Evolutionary conservation across 2,113 vertebrate genomes (phyloP).

Genomic region (Suncus etruscus): DNA sequence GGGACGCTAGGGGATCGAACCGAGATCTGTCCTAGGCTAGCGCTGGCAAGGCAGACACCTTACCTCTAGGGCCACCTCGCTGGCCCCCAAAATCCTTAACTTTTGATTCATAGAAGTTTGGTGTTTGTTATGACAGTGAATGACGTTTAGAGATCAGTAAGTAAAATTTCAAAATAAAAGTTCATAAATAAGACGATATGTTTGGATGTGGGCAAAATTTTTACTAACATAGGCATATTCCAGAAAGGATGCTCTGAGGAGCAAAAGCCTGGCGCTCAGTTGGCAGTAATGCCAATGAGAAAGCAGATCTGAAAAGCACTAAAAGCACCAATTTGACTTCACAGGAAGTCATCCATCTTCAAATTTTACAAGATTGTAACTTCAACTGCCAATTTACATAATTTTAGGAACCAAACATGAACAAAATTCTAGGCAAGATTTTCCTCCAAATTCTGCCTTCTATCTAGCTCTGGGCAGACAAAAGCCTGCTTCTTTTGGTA

Average conservation of each 20-base stretch:
- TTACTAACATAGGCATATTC: not conserved
- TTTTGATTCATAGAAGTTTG: not conserved
- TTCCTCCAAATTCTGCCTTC: not conserved
- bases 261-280: not conserved
- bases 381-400: not conserved
- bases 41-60: too few species aligned
- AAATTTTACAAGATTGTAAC: not conserved
- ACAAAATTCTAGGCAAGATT: not conserved
- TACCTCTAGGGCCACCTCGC: too few species aligned
- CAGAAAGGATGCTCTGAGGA: not conserved
- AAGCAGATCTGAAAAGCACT: not conserved
- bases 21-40: too few species aligned
- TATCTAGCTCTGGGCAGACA: not conserved
- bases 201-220: not conserved
- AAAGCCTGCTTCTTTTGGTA: not conserved
- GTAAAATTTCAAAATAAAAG: not conserved
- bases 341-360: slow-evolving; percentile 1
- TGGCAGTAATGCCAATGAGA: not conserved
- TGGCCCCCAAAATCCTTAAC: not conserved
- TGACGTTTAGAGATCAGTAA: not conserved
- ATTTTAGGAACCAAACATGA: slow-evolving; percentile 13
- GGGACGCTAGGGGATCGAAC: too few species aligned
- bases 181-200: not conserved
- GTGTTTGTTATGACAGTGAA: not conserved
- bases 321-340: not conserved